Percentiles rank a stretch among this genome's conserved stretches.
phyloP scores from a whole-genome alignment of 1,140 invertebrate genomes.

The Drosophila ohnishii region DNA sequence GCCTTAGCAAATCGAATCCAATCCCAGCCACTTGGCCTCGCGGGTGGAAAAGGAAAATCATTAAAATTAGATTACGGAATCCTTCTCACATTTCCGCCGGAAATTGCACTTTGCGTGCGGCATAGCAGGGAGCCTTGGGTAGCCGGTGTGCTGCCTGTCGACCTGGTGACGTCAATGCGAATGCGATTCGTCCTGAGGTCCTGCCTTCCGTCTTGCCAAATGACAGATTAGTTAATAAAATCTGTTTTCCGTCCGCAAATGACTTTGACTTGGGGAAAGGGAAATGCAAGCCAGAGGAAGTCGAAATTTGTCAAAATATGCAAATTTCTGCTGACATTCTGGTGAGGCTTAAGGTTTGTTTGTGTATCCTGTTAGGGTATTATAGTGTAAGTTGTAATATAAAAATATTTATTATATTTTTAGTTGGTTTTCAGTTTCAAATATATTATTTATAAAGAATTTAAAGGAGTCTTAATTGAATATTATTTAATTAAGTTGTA shows the following conservation, averaged over 20 bases:
- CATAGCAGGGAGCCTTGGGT: not conserved
- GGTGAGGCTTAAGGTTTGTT: constrained; percentile 17
- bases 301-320: constrained; percentile 76
- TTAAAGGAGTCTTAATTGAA: too few relatives aligned
- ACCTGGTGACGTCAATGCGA: constrained; percentile 42
- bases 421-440: too few relatives aligned
- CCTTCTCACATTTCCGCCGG: constrained; percentile 78
- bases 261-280: constrained; percentile 28
- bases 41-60: constrained; percentile 65
- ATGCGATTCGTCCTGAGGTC: constrained; percentile 23
- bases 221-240: constrained; percentile 80
- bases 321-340: constrained; percentile 61
- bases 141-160: constrained; percentile 7
- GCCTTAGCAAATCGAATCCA: constrained; percentile 53
- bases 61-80: constrained; percentile 80
- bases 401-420: too few relatives aligned
- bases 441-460: too few relatives aligned
- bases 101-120: constrained; percentile 78
- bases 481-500: too few relatives aligned
- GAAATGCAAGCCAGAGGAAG: constrained; percentile 36
- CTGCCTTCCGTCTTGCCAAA: constrained; percentile 32
- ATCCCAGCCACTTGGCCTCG: constrained; percentile 67
- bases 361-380: not conserved
- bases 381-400: not conserved
- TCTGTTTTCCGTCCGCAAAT: constrained; percentile 65